Percentiles rank a stretch among this genome's conserved stretches.
These are phyloP conservation scores for Nettapus auritus DNA, from an alignment of 2,113 vertebrate species.

Conservation along the genomic window DNA sequence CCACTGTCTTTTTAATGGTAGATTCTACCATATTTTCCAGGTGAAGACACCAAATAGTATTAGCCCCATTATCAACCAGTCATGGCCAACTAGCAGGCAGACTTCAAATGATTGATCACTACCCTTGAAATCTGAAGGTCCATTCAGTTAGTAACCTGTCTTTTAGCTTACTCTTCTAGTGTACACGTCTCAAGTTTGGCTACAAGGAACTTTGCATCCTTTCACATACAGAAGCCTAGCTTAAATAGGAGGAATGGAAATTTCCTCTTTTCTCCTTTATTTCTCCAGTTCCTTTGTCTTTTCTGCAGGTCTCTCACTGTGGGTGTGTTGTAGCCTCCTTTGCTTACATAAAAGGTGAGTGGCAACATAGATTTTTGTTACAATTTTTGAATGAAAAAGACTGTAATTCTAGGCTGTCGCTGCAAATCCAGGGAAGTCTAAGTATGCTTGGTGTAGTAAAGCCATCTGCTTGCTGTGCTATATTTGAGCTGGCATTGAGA, in stretches of 20 bases:
- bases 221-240: neutral
- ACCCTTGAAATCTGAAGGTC: neutral
- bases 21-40: neutral
- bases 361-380: neutral
- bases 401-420: neutral
- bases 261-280: neutral
- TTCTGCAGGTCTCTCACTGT: neutral
- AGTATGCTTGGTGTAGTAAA: slow-evolving; percentile 37
- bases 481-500: slow-evolving; percentile 34
- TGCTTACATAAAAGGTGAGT: neutral
- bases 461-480: slow-evolving; percentile 57
- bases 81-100: neutral
- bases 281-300: neutral
- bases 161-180: neutral
- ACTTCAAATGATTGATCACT: neutral
- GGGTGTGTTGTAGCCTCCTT: neutral
- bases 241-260: neutral
- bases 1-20: neutral
- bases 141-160: neutral
- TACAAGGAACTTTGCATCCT: neutral
- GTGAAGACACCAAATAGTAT: neutral
- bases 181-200: neutral
- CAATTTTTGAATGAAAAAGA: slow-evolving; percentile 41
- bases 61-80: neutral
- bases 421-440: slow-evolving; percentile 18